phyloP scores from a whole-genome alignment of 2,113 vertebrate genomes.

The Pseudopodoces humilis region DNA sequence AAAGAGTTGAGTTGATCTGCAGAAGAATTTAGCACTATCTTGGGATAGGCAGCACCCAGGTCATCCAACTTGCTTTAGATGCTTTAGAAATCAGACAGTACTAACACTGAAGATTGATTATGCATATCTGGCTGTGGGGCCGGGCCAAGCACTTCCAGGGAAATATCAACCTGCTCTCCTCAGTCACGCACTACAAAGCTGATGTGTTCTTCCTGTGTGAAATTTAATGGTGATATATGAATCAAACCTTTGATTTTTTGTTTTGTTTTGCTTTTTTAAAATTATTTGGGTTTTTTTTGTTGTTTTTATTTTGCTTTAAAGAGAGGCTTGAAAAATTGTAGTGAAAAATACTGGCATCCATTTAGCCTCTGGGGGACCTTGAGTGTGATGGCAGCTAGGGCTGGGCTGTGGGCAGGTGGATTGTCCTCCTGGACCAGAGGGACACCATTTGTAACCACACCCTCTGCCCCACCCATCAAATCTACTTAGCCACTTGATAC shows the following conservation, averaged over 20 bases:
- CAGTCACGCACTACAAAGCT: background rate
- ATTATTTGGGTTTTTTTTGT: too few species aligned
- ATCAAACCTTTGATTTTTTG: background rate
- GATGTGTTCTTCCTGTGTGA: background rate
- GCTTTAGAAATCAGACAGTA: background rate
- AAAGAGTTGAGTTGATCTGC: background rate
- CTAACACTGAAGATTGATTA: background rate
- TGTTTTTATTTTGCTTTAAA: background rate
- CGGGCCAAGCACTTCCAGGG: background rate
- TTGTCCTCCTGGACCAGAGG: background rate
- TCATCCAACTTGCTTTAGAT: too few species aligned
- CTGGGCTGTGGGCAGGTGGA: background rate
- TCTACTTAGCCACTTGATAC: background rate
- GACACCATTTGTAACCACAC: background rate
- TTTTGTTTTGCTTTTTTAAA: background rate
- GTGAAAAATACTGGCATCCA: background rate
- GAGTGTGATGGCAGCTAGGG: background rate
- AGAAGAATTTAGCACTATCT: background rate
- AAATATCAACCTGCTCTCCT: background rate
- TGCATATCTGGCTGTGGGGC: background rate
- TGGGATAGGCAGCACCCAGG: background rate
- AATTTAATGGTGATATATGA: background rate
- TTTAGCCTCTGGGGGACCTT: background rate
- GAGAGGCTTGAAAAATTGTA: background rate
- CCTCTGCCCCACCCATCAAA: fast-evolving